Evolutionary conservation across 1,140 invertebrate species (phyloP), one percentile per base, ranked within the genome.

Genomic region (Pseudomyrmex cubaensis): DNA sequence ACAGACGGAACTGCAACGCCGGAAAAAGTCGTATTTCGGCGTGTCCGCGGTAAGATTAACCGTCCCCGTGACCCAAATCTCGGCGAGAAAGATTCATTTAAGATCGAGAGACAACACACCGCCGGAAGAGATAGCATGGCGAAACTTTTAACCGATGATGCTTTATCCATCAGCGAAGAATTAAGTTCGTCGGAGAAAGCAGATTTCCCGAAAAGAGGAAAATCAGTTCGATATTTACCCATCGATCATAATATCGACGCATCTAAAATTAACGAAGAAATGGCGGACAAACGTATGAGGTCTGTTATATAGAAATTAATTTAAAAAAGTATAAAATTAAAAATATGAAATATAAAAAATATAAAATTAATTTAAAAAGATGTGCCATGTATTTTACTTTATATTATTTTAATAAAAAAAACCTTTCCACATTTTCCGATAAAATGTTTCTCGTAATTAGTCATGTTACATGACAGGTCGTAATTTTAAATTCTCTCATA

Each of bases 1-100:
- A 67, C 56, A 20, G 57, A 13, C 48, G 70, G 44, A 75, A 61
- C 20, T 59, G 25, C 46, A 25, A 44, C 59, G 78, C 44, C 35
- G 13, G 70, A 73, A 82, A 75, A 75, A 82, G 57, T 72, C 57
- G 78, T 63, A 72, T 59, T 75, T 75, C 78, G 78, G 46, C 70
- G 48, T 59, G 76, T 75, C 78, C 57, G 48, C 70, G 70, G 35
- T 48, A 22, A 80, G 76, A 80, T 80, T 70, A 70, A 72, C 54
- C 20, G 54, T n/a, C 64, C 66, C 25, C 10, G 52, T 80, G 66
- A 82, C 48, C 72, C 48, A 63, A 75, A 82, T 82, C 70, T 62
- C 70, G 48, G 35, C 50, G 17, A 12, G n/a, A 59, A 48, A 48
- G 57, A 82, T 75, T 64, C 70, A 57, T 54, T 75, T 48, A 76